A percentile compares a stretch with the other conserved stretches of the same genome.
phyloP scores from a whole-genome alignment of 1,140 invertebrate species.

The Nebria ingens region DNA sequence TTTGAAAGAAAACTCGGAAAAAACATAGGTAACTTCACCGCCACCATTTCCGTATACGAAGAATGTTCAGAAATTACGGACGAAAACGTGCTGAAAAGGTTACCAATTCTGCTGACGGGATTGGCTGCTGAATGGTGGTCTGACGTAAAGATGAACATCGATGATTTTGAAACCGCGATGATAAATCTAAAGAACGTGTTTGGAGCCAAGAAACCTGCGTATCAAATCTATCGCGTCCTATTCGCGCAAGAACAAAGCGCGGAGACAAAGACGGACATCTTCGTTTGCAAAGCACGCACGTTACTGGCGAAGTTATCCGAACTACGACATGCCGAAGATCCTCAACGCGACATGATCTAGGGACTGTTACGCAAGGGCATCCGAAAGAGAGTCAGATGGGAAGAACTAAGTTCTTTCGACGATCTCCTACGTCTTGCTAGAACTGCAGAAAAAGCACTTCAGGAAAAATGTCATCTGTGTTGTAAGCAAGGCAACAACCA shows the following conservation, averaged over 20 bases:
- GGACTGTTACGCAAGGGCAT: constrained; percentile 17
- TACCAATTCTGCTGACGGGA: constrained; percentile 33
- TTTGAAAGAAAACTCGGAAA: no score
- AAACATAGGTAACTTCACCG: constrained; percentile 20
- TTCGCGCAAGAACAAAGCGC: constrained; percentile 17
- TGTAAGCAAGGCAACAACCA: not conserved
- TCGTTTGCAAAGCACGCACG: constrained; percentile 15
- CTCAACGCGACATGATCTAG: constrained; percentile 20
- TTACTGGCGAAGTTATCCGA: constrained; percentile 16
- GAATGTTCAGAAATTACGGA: constrained; percentile 28
- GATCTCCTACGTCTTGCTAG: constrained; percentile 9
- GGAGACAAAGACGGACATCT: constrained; percentile 10
- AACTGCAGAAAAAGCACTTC: not conserved
- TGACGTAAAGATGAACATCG: constrained; percentile 26
- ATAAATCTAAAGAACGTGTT: constrained; percentile 13
- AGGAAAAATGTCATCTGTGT: not conserved
- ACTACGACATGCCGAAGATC: constrained; percentile 11
- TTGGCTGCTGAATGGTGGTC: constrained; percentile 37
- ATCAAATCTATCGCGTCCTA: constrained; percentile 18
- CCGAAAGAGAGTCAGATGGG: constrained; percentile 14
- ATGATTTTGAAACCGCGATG: constrained; percentile 16
- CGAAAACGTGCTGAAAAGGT: constrained; percentile 32
- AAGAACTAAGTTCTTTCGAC: constrained; percentile 11
- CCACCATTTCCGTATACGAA: constrained; percentile 18
- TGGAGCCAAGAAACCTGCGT: constrained; percentile 15